phyloP scores from a whole-genome alignment of 2,797 vertebrate species.

The Acomys russatus region DNA sequence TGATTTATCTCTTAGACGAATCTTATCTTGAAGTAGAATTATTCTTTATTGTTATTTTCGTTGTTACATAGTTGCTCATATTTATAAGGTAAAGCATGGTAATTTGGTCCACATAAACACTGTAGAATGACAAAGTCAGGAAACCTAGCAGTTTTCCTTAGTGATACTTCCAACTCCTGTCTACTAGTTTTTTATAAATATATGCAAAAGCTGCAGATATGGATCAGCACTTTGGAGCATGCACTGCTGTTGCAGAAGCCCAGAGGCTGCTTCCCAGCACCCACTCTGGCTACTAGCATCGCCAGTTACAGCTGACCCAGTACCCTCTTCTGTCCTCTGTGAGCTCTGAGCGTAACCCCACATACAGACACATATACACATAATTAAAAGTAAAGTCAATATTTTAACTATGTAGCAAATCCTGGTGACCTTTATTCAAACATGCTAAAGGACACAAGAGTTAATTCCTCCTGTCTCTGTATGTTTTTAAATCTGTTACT shows the following conservation, averaged over 20 bases:
- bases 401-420: not conserved
- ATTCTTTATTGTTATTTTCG: not conserved
- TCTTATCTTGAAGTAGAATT: slow-evolving; percentile 52
- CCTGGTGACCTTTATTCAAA: not conserved
- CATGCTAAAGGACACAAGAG: not conserved
- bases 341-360: not conserved
- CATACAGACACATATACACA: not conserved
- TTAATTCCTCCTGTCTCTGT: not conserved
- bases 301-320: not conserved
- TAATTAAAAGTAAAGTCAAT: not conserved
- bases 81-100: not conserved
- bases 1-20: slow-evolving; percentile 32
- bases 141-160: not conserved
- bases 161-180: not conserved
- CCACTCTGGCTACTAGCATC: not conserved
- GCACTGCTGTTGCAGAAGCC: not conserved
- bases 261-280: not conserved
- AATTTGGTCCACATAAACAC: not conserved
- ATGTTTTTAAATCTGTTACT: not conserved
- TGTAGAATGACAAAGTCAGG: not conserved
- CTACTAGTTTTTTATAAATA: not conserved
- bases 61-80: not conserved
- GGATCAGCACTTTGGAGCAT: not conserved
- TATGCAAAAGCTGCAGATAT: not conserved
- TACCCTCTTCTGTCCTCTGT: not conserved